These are phyloP conservation scores for Papilio dardanus DNA, from an alignment of 1,140 invertebrate genomes.

Conservation along the genomic window DNA sequence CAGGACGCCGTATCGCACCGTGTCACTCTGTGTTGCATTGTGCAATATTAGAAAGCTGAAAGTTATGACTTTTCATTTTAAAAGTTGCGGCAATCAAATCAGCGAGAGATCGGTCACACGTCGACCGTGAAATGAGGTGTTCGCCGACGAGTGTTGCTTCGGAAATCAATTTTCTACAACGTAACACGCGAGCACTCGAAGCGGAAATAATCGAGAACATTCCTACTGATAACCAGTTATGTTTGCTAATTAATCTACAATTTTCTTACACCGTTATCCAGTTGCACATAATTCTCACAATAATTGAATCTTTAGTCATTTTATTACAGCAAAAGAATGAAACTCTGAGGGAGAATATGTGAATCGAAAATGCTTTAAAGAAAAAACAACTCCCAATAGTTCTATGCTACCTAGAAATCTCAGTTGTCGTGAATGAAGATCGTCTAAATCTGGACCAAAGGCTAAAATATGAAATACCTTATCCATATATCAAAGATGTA, in stretches of 20 bases:
- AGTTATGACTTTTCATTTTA: conserved; percentile 55
- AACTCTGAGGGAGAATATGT: no score
- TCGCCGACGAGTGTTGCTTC: conserved; percentile 45
- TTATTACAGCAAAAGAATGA: not conserved
- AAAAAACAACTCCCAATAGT: no score
- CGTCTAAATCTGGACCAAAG: no score
- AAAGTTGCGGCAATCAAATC: conserved; percentile 64
- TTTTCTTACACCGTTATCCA: conserved; percentile 4
- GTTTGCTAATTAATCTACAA: conserved; percentile 9
- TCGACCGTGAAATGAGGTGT: conserved; percentile 71
- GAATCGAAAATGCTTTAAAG: no score
- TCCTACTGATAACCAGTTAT: conserved; percentile 37
- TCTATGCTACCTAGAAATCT: no score
- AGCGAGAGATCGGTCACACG: conserved; percentile 61
- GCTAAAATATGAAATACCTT: no score
- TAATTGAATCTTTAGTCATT: not conserved
- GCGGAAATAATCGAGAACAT: conserved; percentile 36
- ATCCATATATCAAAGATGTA: no score
- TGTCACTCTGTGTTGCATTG: conserved; percentile 47
- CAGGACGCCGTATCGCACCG: conserved; percentile 61
- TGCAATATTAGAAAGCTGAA: conserved; percentile 63
- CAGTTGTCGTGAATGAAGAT: no score
- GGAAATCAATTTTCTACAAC: conserved; percentile 59
- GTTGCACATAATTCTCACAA: not conserved
- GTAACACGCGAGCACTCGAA: conserved; percentile 31